Evolutionary conservation across 2,113 vertebrate genomes (phyloP), one percentile per base, ranked within the genome.

Genomic region (Anarrhichthys ocellatus): DNA sequence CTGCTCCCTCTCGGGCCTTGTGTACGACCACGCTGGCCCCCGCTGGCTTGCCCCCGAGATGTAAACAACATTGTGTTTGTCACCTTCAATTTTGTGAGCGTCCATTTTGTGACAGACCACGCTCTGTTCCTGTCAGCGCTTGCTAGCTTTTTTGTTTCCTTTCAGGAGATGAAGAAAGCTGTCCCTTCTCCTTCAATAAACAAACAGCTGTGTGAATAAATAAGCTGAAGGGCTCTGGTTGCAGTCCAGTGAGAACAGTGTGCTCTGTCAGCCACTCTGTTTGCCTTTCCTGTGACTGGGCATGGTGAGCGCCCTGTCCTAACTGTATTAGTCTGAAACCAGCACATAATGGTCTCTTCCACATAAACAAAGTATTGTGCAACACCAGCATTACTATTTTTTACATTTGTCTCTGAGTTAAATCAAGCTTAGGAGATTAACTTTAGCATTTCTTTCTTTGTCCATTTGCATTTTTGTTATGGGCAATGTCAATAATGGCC

Each of bases 41-140:
- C 66, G 27, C 65, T 24, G 64, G 63, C 73, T 80, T 68, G 70
- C 84, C 90, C 65, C 64, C 38, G 73, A 83, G 50, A 85, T 85
- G 84, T 90, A 93, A 93, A 92, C 92, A 92, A 90, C 85, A 92
- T 92, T 92, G 87, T 90, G 87, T 92, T 94, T 93, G 92, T 94
- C 94, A 92, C 90, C 78, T 93, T 86, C 78, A 83, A 93, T 94
- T 94, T 93, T 15, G 62, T 32, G 63, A 70, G 68, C 67, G 62
- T 85, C 89, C 79, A 78, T 90, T 93, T 84, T 88, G 82, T 80
- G 92, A 92, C 94, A 94, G 86, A 89, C 73, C 85, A 67, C 14
- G 64, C 88, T 93, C 88, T 94, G 90, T 93, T 93, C 76, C 85
- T 84, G 88, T 91, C 87, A 73, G 80, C 44, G 44, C 74, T 67